Base-by-base conservation (phyloP, 1,140 invertebrate species). In the Atopsyche davidsoni region DNA sequence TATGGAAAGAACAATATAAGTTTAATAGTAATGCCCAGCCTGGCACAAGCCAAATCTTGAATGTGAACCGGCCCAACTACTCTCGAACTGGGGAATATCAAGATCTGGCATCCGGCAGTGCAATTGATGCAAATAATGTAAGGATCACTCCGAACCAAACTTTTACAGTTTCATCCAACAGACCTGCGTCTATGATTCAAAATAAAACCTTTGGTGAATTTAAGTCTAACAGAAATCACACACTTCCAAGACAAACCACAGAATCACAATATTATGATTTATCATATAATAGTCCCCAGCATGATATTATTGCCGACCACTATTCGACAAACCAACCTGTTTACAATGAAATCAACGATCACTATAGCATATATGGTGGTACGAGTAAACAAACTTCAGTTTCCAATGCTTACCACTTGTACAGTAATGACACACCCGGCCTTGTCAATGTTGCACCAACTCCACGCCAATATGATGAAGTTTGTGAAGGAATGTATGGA, bases 311-410 rank as follows among this genome's bases (percentile, higher is more conserved):
- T 24, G 4, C 17, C 47, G 14, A 56, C 46, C 42, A 58, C 14
- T 58, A 54, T 23, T 36, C 45, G 4, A 23, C 56, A 34, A 21
- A 41, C 4, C 51, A 53, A 25, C 56, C 56, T 23, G 38, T 58
- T 11, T 58, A 58, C 25, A 58, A 58, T 45, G 56, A 58, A 35
- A 51, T 58, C 4, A 58, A 54, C 24, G 56, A 58, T 38, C 51
- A 58, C 19, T 54, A 54, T 32, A 48, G 42, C 32, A 41, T 49
- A 45, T 50, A 57, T 24, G 32, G 50, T 14, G 25, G 42, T 22
- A 31, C 16, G 31, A 23, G 21, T 41, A 23, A 4, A 9, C 48
- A 51, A 34, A 18, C 55, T 13, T 25, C 35, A 1, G 19, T 23
- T 31, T 25, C 40, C 19, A 31, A 34, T n/a, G 13, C 55, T 17